Evolutionary conservation across 2,797 vertebrate genomes (phyloP), one percentile per base, ranked within the genome.

Genomic region (Hozukius guyotensis): DNA sequence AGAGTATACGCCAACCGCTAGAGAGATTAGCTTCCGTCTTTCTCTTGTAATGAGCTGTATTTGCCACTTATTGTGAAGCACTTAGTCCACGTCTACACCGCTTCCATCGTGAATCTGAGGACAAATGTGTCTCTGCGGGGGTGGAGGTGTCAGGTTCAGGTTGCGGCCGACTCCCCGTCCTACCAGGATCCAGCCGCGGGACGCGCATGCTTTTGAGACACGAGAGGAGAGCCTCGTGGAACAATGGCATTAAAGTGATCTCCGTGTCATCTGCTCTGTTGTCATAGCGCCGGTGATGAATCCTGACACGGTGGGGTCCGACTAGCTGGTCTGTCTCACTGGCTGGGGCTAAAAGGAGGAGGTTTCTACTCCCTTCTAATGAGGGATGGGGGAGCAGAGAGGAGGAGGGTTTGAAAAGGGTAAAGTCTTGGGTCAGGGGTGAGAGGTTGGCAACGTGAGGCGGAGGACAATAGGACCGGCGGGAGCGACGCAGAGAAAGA

Each of bases 371-470:
- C 55, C 49, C 66, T 42, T 85, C 80, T 85, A 76, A 88, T 91
- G 72, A 84, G 76, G 71, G 72, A 42, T 78, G 67, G 53, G 61
- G 29, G 73, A 16, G 13, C 12, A 18, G 34, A 38, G 25, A 13
- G 34, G 34, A 52, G 52, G 66, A 36, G 80, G 81, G 74, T 72
- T 85, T 88, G 71, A 76, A 84, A 84, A 75, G 82, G 84, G 86
- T 92, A 80, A 88, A 90, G 88, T 91, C 77, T 73, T 27, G 84
- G 94, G 94, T 95, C 92, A 95, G 84, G 81, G 94, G 92, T 93
- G 89, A 93, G 92, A 93, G 92, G 91, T 94, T 91, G 91, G 91
- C 86, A 85, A 89, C 81, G 61, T 88, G 89, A 92, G 80, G 75
- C 7, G 9, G 56, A 57, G 83, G 80, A 94, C 94, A 95, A 94